phyloP scores from a whole-genome alignment of 2,888 invertebrate genomes.

The Neoaliturus tenellus region DNA sequence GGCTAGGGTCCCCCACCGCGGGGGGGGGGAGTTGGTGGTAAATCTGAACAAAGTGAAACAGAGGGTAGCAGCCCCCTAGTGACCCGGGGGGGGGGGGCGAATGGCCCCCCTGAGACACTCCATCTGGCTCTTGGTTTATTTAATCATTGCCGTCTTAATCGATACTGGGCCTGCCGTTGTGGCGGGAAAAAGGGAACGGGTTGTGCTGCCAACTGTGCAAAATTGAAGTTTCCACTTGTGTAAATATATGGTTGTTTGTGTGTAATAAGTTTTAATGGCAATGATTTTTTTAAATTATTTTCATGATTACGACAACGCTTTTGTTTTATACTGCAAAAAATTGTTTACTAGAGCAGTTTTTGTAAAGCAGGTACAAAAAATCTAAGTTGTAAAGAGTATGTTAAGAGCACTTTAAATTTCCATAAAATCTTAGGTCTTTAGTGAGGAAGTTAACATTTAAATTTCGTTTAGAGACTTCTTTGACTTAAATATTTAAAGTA shows the following conservation, averaged over 20 bases:
- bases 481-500: too few species aligned
- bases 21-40: slow-evolving; percentile 37
- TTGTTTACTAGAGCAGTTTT: too few species aligned
- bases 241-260: not conserved
- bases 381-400: too few species aligned
- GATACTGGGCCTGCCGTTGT: slow-evolving; percentile 42
- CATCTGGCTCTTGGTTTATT: slow-evolving; percentile 58
- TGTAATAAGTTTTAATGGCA: slow-evolving; percentile 9
- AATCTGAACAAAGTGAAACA: slow-evolving; percentile 53
- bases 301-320: too few species aligned
- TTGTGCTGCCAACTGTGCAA: slow-evolving; percentile 39
- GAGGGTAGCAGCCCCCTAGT: slow-evolving; percentile 41
- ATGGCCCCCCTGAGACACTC: slow-evolving; percentile 57
- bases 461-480: too few species aligned
- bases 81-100: slow-evolving; percentile 39
- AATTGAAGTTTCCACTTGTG: not conserved
- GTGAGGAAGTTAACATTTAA: too few species aligned
- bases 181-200: not conserved
- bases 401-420: too few species aligned
- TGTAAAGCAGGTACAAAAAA: too few species aligned
- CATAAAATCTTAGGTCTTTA: too few species aligned
- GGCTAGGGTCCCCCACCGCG: too few species aligned
- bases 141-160: slow-evolving; percentile 60
- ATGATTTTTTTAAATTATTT: too few species aligned
- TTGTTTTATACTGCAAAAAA: too few species aligned